A percentile compares a stretch with the other conserved stretches of the same genome.
These are phyloP conservation scores for Ameiurus melas DNA, from an alignment of 2,113 vertebrate species.

Conservation along the genomic window DNA sequence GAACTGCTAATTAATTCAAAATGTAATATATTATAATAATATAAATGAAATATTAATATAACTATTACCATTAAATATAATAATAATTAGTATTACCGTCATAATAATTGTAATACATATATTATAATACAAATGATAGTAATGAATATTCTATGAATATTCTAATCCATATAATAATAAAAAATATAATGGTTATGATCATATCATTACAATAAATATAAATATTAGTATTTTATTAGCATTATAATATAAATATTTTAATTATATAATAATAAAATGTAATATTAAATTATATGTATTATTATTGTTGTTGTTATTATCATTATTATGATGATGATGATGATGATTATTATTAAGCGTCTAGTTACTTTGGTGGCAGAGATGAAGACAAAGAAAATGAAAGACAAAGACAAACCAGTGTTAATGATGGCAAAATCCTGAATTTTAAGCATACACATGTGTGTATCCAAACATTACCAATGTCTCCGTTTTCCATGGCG, in stretches of 20 bases:
- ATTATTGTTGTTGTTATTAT: background rate
- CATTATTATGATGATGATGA: background rate
- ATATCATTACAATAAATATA: background rate
- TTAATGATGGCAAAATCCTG: background rate
- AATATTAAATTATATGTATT: background rate
- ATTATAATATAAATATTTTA: background rate
- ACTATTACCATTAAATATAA: background rate
- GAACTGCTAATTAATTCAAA: background rate
- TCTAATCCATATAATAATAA: background rate
- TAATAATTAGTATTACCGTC: background rate
- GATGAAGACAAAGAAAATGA: background rate
- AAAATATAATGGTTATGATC: background rate
- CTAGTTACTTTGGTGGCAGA: background rate
- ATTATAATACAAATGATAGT: background rate
- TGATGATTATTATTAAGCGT: background rate
- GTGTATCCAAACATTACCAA: slow-evolving; percentile 73
- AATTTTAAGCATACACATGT: background rate
- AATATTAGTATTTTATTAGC: background rate
- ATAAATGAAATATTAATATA: background rate
- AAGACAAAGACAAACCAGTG: background rate
- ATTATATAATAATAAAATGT: background rate
- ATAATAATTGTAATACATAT: background rate
- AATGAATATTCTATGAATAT: background rate
- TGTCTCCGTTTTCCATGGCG: slow-evolving; percentile 98
- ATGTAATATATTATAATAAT: background rate